These are phyloP conservation scores for Lucifuga dentata DNA, from an alignment of 2,113 vertebrate genomes.

Conservation along the genomic window DNA sequence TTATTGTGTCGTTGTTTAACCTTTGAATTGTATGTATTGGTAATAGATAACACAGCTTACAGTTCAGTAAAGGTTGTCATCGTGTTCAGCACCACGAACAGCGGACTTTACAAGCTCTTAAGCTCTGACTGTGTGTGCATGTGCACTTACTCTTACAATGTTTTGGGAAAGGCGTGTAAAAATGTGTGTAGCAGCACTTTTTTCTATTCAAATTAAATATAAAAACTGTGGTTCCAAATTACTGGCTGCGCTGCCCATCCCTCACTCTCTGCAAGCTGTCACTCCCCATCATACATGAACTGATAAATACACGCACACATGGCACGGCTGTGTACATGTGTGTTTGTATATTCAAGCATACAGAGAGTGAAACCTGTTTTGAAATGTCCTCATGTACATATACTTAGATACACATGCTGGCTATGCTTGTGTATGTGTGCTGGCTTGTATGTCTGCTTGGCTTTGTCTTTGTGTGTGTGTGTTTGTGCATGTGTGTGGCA, in stretches of 20 bases:
- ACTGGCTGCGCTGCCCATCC: conserved; percentile 11
- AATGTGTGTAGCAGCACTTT: too few relatives aligned
- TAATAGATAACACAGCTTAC: too few relatives aligned
- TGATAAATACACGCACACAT: conserved; percentile 20
- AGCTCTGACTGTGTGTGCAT: too few relatives aligned
- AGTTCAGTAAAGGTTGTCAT: too few relatives aligned
- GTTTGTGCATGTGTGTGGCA: conserved; percentile 44
- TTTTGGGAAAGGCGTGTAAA: too few relatives aligned
- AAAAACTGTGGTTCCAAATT: conserved; percentile 44
- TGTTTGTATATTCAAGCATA: conserved; percentile 16
- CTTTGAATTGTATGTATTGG: too few relatives aligned
- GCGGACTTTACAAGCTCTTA: too few relatives aligned
- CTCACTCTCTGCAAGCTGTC: conserved; percentile 19
- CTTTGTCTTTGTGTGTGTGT: conserved; percentile 23
- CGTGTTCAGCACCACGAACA: too few relatives aligned
- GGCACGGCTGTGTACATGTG: neutral
- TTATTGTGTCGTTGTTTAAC: too few relatives aligned
- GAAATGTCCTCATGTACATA: conserved; percentile 51
- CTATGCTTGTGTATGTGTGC: conserved; percentile 11
- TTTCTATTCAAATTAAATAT: conserved; percentile 32
- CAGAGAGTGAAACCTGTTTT: conserved; percentile 10
- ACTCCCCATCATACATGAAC: conserved; percentile 39
- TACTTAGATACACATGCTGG: conserved; percentile 14
- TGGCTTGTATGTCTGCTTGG: conserved; percentile 27
- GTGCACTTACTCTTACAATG: too few relatives aligned